Conservation (phyloP, 2,797 vertebrate species). For the Periophthalmus magnuspinnatus region DNA sequence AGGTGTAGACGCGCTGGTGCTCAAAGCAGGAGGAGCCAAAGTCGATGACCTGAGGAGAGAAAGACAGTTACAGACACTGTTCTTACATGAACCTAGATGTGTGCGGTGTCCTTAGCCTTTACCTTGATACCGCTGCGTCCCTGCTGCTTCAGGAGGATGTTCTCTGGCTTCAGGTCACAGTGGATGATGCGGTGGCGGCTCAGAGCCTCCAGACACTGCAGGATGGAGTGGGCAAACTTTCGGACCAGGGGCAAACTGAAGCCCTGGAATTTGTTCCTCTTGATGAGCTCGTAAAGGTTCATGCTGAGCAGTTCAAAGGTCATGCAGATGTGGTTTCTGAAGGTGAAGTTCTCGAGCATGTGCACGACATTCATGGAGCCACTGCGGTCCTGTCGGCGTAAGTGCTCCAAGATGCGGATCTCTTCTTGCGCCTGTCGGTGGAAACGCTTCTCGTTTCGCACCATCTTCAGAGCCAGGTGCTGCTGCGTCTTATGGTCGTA, state of each 20-base stretch:
- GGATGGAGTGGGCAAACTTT: slow-evolving; percentile 98
- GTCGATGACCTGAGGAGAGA: slow-evolving; percentile 84
- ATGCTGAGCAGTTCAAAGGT: slow-evolving; percentile 98
- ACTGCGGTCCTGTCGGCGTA: slow-evolving; percentile 97
- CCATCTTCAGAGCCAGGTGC: slow-evolving; percentile 97
- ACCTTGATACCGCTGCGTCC: slow-evolving; percentile 97
- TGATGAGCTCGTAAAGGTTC: slow-evolving; percentile 99
- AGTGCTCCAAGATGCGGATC: slow-evolving; percentile 96
- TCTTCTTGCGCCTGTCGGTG: slow-evolving; percentile 98
- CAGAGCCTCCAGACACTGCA: slow-evolving; percentile 96
- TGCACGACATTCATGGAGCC: slow-evolving; percentile 98
- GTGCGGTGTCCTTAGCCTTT: no score
- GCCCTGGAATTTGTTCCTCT: slow-evolving; percentile 99
- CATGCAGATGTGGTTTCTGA: slow-evolving; percentile 99
- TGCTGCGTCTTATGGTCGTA: slow-evolving; percentile 95
- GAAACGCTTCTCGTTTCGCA: slow-evolving; percentile 98
- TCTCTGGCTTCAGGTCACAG: slow-evolving; percentile 99
- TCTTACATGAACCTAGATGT: background rate
- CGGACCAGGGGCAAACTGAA: slow-evolving; percentile 97
- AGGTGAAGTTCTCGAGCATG: slow-evolving; percentile 99
- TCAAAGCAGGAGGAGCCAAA: slow-evolving; percentile 98
- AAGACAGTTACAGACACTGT: background rate
- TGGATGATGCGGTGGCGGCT: slow-evolving; percentile 99
- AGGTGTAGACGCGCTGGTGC: slow-evolving; percentile 98
- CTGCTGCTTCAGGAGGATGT: slow-evolving; percentile 97